Conservation (phyloP, 92 coral and sea anemone species). For the Epizoanthus illoricatus region DNA sequence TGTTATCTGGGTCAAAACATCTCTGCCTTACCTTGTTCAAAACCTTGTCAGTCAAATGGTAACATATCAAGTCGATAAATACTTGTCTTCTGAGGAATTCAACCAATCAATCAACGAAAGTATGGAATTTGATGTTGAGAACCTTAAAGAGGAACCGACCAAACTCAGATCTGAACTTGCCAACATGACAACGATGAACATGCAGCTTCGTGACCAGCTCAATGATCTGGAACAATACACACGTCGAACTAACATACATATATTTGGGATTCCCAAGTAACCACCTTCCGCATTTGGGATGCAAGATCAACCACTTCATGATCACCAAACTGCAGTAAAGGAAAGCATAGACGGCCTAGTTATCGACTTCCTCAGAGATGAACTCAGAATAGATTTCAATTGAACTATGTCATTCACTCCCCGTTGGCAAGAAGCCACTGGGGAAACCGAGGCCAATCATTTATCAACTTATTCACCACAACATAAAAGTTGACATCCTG, state of each 20-base stretch:
- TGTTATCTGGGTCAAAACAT: no score
- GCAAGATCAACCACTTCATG: conserved; percentile 15
- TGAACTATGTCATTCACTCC: conserved; percentile 17
- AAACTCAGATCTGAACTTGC: conserved; percentile 20
- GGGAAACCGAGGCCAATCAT: conserved; percentile 22
- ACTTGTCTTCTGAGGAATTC: conserved; percentile 24
- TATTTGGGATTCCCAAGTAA: no score
- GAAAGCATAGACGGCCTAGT: conserved; percentile 31
- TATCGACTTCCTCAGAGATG: conserved; percentile 34
- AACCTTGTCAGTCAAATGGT: no score
- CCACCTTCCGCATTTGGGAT: conserved; percentile 3
- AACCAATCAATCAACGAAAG: conserved; percentile 22
- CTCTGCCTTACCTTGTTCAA: no score
- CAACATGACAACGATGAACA: conserved; percentile 19
- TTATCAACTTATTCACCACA: conserved; percentile 6
- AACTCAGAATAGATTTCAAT: conserved; percentile 27
- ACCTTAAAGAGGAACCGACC: conserved; percentile 17
- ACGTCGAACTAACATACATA: conserved; percentile 8
- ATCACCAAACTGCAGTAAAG: conserved; percentile 31
- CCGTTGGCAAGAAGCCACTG: conserved; percentile 1
- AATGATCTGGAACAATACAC: conserved; percentile 2
- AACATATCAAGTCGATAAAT: conserved; percentile 27
- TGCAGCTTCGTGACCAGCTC: conserved; percentile 6
- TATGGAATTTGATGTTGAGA: conserved; percentile 25
- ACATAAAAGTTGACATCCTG: conserved; percentile 13